These are phyloP conservation scores for Panthera tigris DNA, from an alignment of 2,113 vertebrate species.

Conservation along the genomic window DNA sequence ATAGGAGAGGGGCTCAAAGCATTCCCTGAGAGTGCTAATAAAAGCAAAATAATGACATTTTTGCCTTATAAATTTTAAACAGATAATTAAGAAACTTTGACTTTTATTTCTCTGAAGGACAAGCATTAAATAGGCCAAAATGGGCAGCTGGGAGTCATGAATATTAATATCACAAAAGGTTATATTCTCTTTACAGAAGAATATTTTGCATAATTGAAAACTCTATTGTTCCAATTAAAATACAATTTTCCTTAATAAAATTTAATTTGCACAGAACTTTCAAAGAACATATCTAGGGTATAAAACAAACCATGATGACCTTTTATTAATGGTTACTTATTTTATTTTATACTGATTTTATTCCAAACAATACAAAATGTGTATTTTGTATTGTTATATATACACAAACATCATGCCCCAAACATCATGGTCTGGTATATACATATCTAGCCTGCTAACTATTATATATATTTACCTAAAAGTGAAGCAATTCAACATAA, in stretches of 20 bases:
- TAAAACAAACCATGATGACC: not conserved
- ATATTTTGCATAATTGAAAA: slow-evolving; percentile 40
- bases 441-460: not conserved
- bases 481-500: not conserved
- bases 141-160: not conserved
- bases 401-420: too few species aligned
- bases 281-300: slow-evolving; percentile 6
- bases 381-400: not conserved
- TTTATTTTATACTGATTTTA: slow-evolving; percentile 12
- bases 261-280: slow-evolving; percentile 29
- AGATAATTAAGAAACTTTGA: slow-evolving; percentile 43
- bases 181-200: slow-evolving; percentile 18
- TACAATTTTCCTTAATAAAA: slow-evolving; percentile 48
- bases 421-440: not conserved
- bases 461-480: not conserved
- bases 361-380: not conserved
- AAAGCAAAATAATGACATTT: slow-evolving; percentile 33
- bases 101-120: slow-evolving; percentile 52
- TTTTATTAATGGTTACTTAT: not conserved
- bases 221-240: slow-evolving; percentile 38
- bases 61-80: not conserved
- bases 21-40: not conserved
- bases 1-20: not conserved
- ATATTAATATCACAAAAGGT: slow-evolving; percentile 44
- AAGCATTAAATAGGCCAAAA: slow-evolving; percentile 58